phyloP scores from a whole-genome alignment of 2,113 vertebrate genomes.

The Xyliphius kryptos region DNA sequence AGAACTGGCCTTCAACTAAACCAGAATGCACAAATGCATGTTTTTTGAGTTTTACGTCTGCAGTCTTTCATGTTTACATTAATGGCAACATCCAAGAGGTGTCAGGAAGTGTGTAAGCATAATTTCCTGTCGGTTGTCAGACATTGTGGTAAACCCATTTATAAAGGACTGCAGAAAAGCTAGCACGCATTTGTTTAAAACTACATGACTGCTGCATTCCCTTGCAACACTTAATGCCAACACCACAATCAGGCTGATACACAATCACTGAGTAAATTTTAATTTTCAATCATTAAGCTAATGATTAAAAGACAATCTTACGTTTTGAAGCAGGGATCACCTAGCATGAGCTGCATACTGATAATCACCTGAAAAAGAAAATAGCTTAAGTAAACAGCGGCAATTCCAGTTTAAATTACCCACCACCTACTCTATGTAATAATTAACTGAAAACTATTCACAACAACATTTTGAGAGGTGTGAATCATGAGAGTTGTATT shows the following conservation, averaged over 20 bases:
- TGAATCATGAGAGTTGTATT: too few relatives aligned
- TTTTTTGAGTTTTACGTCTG: not conserved
- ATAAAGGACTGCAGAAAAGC: not conserved
- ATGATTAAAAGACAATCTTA: conserved; percentile 57
- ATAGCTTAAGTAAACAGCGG: too few relatives aligned
- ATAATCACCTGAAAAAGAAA: conserved; percentile 75
- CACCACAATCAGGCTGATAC: not conserved
- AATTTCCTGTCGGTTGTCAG: conserved; percentile 21
- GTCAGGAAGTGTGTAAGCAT: conserved; percentile 18
- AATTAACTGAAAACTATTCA: too few relatives aligned
- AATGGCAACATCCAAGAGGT: not conserved
- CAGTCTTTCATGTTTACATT: not conserved
- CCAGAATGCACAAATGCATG: not conserved
- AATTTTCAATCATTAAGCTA: not conserved
- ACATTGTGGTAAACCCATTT: not conserved
- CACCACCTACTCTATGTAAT: too few relatives aligned
- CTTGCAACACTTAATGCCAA: not conserved
- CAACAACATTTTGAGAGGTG: too few relatives aligned
- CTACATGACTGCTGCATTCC: not conserved
- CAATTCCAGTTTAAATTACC: too few relatives aligned
- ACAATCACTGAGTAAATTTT: not conserved
- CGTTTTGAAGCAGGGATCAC: conserved; percentile 97
- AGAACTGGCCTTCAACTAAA: not conserved
- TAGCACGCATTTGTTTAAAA: not conserved
- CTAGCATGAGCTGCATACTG: conserved; percentile 90